A percentile compares a stretch with the other conserved stretches of the same genome.
These are phyloP conservation scores for Aethes cnicana DNA, from an alignment of 2,888 invertebrate genomes.

Conservation along the genomic window DNA sequence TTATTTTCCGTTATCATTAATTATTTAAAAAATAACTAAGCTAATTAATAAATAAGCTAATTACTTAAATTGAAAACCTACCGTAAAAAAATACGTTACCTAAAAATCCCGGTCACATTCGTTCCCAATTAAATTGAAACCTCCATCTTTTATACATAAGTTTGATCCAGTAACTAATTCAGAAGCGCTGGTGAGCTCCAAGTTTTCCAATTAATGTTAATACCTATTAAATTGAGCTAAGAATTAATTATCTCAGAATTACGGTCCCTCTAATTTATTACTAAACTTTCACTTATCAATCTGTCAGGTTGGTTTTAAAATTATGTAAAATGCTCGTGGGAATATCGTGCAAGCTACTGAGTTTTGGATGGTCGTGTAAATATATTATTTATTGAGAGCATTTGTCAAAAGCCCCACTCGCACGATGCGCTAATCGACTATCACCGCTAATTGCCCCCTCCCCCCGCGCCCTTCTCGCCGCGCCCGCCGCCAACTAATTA, in stretches of 20 bases:
- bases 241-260: slow-evolving; percentile 79
- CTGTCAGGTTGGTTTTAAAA: slow-evolving; percentile 55
- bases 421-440: slow-evolving; percentile 82
- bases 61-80: neutral
- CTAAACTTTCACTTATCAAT: slow-evolving; percentile 79
- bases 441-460: slow-evolving; percentile 80
- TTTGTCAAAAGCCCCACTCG: slow-evolving; percentile 80
- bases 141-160: slow-evolving; percentile 30
- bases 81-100: neutral
- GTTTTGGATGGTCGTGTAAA: slow-evolving; percentile 57
- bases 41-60: neutral
- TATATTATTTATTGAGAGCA: slow-evolving; percentile 68
- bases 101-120: slow-evolving; percentile 4
- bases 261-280: slow-evolving; percentile 74
- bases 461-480: slow-evolving; percentile 42
- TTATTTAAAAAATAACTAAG: too few species aligned
- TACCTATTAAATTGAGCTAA: slow-evolving; percentile 78
- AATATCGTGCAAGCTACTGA: slow-evolving; percentile 5
- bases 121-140: slow-evolving; percentile 26
- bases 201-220: slow-evolving; percentile 79
- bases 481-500: slow-evolving; percentile 68
- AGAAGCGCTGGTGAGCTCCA: slow-evolving; percentile 48
- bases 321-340: slow-evolving; percentile 18
- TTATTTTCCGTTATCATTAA: too few species aligned
- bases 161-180: slow-evolving; percentile 36